Conservation (phyloP, 30 jellyfish, hydroid and myxozoan genomes). For the Turritopsis dohrnii region DNA sequence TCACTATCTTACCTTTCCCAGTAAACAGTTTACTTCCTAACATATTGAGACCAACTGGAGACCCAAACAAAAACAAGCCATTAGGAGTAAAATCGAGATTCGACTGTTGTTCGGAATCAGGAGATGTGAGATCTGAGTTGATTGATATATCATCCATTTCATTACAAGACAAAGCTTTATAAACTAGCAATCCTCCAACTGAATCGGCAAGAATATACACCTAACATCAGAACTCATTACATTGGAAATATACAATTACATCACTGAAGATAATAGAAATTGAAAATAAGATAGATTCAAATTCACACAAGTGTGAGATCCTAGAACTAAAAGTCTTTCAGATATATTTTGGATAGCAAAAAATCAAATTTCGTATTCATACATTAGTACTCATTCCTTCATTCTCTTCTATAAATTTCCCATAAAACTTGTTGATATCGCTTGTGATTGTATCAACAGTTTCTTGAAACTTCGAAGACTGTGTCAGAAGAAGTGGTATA, state of each 20-base stretch:
- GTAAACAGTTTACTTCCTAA: conserved; percentile 28
- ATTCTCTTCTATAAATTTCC: not conserved
- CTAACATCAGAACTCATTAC: not conserved
- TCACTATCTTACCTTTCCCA: conserved; percentile 8
- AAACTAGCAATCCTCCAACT: conserved; percentile 76
- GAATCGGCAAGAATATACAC: conserved; percentile 75
- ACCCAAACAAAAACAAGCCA: conserved; percentile 73
- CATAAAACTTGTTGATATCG: conserved; percentile 50
- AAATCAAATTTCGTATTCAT: not conserved
- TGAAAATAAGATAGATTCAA: too few relatives aligned
- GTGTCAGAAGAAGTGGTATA: conserved; percentile 59
- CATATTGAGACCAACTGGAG: conserved; percentile 85
- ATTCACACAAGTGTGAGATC: too few relatives aligned
- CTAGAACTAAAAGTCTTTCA: too few relatives aligned
- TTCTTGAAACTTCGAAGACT: conserved; percentile 57
- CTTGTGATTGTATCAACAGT: conserved; percentile 49
- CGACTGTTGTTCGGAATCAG: not conserved
- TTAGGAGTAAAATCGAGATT: conserved; percentile 15
- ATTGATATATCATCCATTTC: conserved; percentile 16
- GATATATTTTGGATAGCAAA: too few relatives aligned
- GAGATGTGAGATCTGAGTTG: not conserved
- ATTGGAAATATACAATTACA: not conserved
- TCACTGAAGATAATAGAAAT: too few relatives aligned
- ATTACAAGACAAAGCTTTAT: conserved; percentile 33
- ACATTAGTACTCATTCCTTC: not conserved